Evolutionary conservation across 2,113 vertebrate species (phyloP), one percentile per base, ranked within the genome.

Genomic region (Cebus imitator): DNA sequence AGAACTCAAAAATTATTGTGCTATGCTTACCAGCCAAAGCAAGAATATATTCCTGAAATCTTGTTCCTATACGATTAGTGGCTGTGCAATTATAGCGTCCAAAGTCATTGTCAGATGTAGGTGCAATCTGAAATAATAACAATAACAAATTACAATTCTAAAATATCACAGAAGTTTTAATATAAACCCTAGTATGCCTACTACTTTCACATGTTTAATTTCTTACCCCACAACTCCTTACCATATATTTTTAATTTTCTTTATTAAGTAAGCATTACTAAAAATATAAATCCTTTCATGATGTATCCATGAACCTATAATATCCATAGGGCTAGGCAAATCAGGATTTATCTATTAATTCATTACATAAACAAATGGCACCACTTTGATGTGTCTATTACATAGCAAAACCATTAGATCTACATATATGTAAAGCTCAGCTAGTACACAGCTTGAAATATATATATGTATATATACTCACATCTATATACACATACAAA

Each of bases 41-140:
- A 98, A 99, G 99, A 66, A 99, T 99, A 97, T 99, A 99, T 97
- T 99, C 99, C 97, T 99, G 99, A 98, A 99, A 99, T 90, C 99
- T 99, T 90, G 99, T 99, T 70, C 99, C 99, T 81, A 99, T 99
- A 98, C 99, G 99, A 98, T 99, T 99, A 85, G 99, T 99, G 68
- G 99, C 99, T 61, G 99, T 99, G 97, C 99, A 99, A 97, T 99
- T 99, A 97, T 99, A 99, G 37, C 99, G 98, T 86, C 99, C 99
- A 85, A 99, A 99, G 98, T 99, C 99, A 96, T 98, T 99, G 95
- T 99, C 99, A 37, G 99, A 99, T 98, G 99, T 99, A 0, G 99
- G 99, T 70, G 99, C 99, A 97, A 99, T 99, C 99, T 99, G 96
- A 95, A 98, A 95, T 95, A 98, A 95, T 72, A 37, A 20, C 78